Conservation (phyloP, 2,888 invertebrate species). For the Patella caerulea region DNA sequence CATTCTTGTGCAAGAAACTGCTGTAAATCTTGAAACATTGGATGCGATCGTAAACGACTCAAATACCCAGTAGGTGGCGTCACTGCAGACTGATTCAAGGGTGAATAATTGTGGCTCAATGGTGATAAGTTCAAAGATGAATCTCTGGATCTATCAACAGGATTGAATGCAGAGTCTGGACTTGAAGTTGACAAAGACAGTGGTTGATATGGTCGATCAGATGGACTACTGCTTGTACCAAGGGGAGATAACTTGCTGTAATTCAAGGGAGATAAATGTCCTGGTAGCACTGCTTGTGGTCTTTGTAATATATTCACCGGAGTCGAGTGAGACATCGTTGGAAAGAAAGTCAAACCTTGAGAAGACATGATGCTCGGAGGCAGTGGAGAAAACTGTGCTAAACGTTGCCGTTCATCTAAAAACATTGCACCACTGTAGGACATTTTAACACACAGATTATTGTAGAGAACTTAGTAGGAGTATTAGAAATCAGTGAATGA, state of each 20-base stretch:
- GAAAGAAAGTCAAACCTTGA: not conserved
- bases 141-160: not conserved
- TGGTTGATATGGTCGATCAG: not conserved
- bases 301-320: not conserved
- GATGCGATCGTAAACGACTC: slow-evolving; percentile 49
- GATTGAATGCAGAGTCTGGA: not conserved
- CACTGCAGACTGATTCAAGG: slow-evolving; percentile 7
- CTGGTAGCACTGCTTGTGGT: not conserved
- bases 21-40: slow-evolving; percentile 56
- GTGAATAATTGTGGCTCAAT: not conserved
- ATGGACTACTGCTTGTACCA: not conserved
- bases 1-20: slow-evolving; percentile 50
- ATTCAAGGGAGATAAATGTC: slow-evolving; percentile 6
- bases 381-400: not conserved
- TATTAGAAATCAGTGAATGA: not conserved
- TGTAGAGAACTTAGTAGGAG: not conserved
- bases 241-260: slow-evolving; percentile 13
- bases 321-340: not conserved
- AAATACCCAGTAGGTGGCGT: slow-evolving; percentile 30
- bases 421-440: not conserved
- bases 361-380: not conserved
- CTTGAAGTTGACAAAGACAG: not conserved
- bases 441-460: no score
- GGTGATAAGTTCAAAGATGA: not conserved
- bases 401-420: not conserved